Percentiles rank a stretch among this genome's conserved stretches.
Evolutionary conservation across 2,888 invertebrate species (phyloP).

Genomic region (Polymixis flavicincta): DNA sequence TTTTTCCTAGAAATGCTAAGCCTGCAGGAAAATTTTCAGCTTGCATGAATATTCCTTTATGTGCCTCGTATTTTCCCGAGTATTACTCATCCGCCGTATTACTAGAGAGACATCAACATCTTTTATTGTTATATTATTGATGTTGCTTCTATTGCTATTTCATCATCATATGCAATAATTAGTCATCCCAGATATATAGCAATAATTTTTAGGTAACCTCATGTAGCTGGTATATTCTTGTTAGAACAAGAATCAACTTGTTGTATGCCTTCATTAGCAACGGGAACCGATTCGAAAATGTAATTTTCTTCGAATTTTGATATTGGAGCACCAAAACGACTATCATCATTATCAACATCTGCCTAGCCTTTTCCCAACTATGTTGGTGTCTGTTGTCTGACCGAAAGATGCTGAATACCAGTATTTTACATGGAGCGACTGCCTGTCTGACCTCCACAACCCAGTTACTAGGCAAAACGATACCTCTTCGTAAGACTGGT

Average conservation of each 20-base stretch:
- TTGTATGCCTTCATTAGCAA: neutral
- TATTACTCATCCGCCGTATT: neutral
- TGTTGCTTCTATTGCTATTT: slow-evolving; percentile 1
- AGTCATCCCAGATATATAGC: neutral
- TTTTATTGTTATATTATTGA: neutral
- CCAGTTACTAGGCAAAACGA: no score
- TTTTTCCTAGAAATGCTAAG: no score
- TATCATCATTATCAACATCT: no score
- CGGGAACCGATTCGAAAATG: neutral
- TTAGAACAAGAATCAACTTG: neutral
- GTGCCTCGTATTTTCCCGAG: no score
- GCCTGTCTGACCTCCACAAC: no score
- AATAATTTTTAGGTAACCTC: neutral
- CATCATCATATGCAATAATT: slow-evolving; percentile 18
- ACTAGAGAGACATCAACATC: neutral
- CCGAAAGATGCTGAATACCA: no score
- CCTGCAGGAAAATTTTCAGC: no score
- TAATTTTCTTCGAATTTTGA: neutral
- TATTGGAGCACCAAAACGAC: neutral
- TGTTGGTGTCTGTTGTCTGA: no score
- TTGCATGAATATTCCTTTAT: no score
- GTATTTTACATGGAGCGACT: no score
- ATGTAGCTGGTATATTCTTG: neutral
- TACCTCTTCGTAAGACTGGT: no score
- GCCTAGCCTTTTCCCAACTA: no score